Conservation (phyloP, 2,797 vertebrate genomes). For the Bucorvus abyssinicus region DNA sequence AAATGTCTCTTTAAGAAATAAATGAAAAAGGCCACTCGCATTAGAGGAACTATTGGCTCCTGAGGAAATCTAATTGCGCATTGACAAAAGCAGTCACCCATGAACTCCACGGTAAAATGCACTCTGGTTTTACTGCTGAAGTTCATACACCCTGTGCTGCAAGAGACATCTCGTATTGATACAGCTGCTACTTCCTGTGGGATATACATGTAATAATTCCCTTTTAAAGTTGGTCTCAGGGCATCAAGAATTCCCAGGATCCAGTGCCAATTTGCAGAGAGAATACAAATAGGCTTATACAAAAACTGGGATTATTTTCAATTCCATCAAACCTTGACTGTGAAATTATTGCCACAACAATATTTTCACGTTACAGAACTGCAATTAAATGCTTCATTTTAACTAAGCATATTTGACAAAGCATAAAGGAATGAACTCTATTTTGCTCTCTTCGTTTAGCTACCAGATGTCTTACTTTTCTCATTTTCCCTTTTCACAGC, state of each 20-base stretch:
- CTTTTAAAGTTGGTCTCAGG: background rate
- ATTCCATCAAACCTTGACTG: constrained; percentile 31
- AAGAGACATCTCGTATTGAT: background rate
- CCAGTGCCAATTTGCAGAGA: background rate
- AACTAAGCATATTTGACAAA: constrained; percentile 58
- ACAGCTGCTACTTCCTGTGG: background rate
- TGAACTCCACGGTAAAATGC: background rate
- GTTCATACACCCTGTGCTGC: background rate
- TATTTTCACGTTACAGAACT: constrained; percentile 18
- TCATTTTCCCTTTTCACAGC: constrained; percentile 26
- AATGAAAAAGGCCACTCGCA: background rate
- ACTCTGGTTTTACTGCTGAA: background rate
- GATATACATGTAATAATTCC: background rate
- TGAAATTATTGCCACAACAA: constrained; percentile 39
- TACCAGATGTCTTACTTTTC: constrained; percentile 30
- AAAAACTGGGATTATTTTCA: constrained; percentile 6
- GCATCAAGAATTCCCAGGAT: background rate
- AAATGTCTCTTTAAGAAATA: constrained; percentile 23
- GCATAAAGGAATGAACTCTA: constrained; percentile 33
- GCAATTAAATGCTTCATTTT: constrained; percentile 53
- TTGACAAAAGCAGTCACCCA: background rate
- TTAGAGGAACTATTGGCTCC: background rate
- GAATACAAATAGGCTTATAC: background rate
- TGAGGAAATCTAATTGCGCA: background rate
- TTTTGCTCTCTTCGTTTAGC: constrained; percentile 20